Evolutionary conservation across 1,140 invertebrate species (phyloP), one percentile per base, ranked within the genome.

Genomic region (Cyphomyrmex costatus): DNA sequence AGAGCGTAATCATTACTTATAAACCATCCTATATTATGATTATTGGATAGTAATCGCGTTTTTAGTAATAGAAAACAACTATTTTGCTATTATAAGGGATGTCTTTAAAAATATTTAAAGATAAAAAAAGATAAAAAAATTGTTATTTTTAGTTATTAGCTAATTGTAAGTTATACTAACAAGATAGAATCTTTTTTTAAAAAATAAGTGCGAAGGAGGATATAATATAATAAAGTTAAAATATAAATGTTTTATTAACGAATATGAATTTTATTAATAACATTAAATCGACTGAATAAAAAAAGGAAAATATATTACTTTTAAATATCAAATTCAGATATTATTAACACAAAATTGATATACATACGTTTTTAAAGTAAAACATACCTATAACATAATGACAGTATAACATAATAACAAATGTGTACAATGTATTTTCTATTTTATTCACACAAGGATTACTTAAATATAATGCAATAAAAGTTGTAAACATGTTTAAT

Each of bases 321-420:
- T 58, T 27, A 61, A 70, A 21, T 4, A 46, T 66, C 51, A 73
- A 30, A 16, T 68, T 87, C 46, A 68, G 16, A 76, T 60, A 68
- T 56, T 53, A 61, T 56, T 82, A 46, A 56, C 42, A 56, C n/a
- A 33, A 56, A 19, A 53, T n/a, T 19, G 14, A 70, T 24, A 70
- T 19, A 77, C 56, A 65, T 63, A 19, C 16, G 42, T 46, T 19
- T 77, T 77, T n/a, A 63, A n/a, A 63, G 8, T 61, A 36, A 76
- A 77, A 27, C n/a, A n/a, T n/a, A n/a, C n/a, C n/a, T n/a, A n/a
- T n/a, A n/a, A n/a, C n/a, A n/a, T n/a, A n/a, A n/a, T n/a, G n/a
- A n/a, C 12, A 27, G 1, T 16, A 10, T 30, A 4, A 16, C 61
- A 30, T 21, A 30, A 78, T 78, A 0, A 49, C 42, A 46, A 63